Conservation (phyloP, 2,888 invertebrate genomes). For the Auanema freiburgensis region DNA sequence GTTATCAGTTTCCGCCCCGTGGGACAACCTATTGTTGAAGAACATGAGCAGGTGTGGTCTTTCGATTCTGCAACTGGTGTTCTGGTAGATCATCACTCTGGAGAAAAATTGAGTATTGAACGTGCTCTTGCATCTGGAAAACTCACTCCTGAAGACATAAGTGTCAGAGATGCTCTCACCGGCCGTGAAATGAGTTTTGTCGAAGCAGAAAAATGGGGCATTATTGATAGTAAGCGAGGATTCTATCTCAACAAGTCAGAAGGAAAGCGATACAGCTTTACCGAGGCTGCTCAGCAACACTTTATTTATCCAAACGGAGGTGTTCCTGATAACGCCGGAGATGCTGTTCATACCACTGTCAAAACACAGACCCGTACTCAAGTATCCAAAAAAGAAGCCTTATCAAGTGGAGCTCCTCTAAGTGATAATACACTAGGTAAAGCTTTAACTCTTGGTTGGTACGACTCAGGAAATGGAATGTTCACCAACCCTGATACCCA, state of each 20-base stretch:
- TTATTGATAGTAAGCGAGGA: conserved; percentile 64
- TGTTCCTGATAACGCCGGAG: conserved; percentile 59
- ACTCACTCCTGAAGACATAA: conserved; percentile 62
- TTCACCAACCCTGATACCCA: conserved; percentile 73
- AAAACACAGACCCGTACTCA: conserved; percentile 58
- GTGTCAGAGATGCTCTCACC: conserved; percentile 78
- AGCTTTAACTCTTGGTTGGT: conserved; percentile 74
- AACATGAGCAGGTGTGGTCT: conserved; percentile 61
- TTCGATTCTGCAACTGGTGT: conserved; percentile 80
- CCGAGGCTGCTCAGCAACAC: conserved; percentile 83
- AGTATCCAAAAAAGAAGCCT: conserved; percentile 61
- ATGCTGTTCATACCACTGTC: conserved; percentile 63
- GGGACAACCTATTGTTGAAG: conserved; percentile 60
- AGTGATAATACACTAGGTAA: conserved; percentile 63
- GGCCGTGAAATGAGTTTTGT: conserved; percentile 71
- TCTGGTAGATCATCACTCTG: conserved; percentile 74
- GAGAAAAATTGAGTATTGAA: conserved; percentile 75
- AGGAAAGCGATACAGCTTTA: conserved; percentile 71
- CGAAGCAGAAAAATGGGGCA: conserved; percentile 67
- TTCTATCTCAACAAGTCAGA: conserved; percentile 62
- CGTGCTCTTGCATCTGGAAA: conserved; percentile 70
- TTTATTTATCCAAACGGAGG: conserved; percentile 70
- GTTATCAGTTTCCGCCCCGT: conserved; percentile 63
- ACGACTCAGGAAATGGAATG: conserved; percentile 78
- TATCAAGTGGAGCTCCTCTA: conserved; percentile 44